A percentile compares a stretch with the other conserved stretches of the same genome.
phyloP scores from a whole-genome alignment of 2,797 vertebrate genomes.

The Huso huso region DNA sequence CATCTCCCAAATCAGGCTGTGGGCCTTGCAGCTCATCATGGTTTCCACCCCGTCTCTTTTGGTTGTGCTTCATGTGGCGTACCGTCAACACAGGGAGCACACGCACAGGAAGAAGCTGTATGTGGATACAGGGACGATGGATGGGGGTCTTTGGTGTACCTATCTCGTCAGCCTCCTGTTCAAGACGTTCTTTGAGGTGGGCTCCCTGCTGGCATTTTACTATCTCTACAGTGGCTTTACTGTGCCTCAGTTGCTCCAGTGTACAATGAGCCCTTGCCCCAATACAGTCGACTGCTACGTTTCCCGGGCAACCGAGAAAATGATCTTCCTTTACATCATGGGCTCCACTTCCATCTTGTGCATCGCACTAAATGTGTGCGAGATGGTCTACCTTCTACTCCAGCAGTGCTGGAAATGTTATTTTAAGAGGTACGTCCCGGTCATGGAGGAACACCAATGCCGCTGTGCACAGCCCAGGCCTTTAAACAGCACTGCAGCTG shows the following conservation, averaged over 20 bases:
- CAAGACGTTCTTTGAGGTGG: constrained; percentile 69
- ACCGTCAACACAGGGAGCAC: constrained; percentile 64
- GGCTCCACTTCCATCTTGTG: constrained; percentile 69
- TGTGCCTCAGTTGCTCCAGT: constrained; percentile 62
- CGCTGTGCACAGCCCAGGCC: constrained; percentile 15
- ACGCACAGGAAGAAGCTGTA: constrained; percentile 56
- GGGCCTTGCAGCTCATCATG: constrained; percentile 81
- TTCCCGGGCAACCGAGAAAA: constrained; percentile 76
- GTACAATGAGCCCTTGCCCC: constrained; percentile 68
- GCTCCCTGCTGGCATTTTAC: constrained; percentile 71
- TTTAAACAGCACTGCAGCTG: constrained; percentile 9
- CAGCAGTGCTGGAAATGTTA: constrained; percentile 59
- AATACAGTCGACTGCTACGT: constrained; percentile 74
- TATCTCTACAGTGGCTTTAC: constrained; percentile 70
- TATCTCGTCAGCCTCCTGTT: constrained; percentile 71
- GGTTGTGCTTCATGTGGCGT: constrained; percentile 76
- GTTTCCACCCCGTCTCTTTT: constrained; percentile 80
- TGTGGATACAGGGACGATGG: constrained; percentile 51
- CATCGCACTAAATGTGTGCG: constrained; percentile 62
- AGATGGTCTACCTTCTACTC: constrained; percentile 68
- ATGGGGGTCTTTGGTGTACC: constrained; percentile 73
- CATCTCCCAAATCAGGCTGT: constrained; percentile 74
- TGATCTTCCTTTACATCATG: constrained; percentile 75
- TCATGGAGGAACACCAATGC: constrained; percentile 16
- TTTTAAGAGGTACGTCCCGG: constrained; percentile 41